Evolutionary conservation across 2,797 vertebrate genomes (phyloP).

Genomic region (Sebastolobus alascanus): DNA sequence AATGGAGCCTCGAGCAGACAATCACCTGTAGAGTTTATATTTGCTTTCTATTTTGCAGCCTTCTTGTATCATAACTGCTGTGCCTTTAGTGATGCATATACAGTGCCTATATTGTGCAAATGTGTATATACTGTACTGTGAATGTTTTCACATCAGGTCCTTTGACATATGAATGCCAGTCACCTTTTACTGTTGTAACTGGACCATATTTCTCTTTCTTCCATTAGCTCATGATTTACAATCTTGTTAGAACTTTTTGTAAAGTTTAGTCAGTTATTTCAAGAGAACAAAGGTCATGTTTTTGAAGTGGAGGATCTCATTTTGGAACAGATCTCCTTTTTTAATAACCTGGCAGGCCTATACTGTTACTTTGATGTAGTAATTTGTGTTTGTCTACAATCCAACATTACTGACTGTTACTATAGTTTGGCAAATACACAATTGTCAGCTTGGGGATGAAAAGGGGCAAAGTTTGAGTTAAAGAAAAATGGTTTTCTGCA

Average conservation of each 20-base stretch:
- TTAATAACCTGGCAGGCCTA: neutral
- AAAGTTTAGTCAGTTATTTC: neutral
- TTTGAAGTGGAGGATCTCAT: neutral
- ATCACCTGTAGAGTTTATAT: no score
- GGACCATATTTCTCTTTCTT: neutral
- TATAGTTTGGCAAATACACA: neutral
- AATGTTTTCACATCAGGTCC: slow-evolving; percentile 1
- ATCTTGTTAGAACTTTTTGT: no score
- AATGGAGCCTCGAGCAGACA: neutral
- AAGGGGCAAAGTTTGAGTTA: neutral
- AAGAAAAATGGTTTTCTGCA: neutral
- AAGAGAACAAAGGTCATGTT: neutral
- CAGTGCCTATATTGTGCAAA: neutral
- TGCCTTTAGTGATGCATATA: neutral
- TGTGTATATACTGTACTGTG: neutral
- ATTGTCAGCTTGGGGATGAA: neutral
- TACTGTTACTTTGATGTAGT: neutral
- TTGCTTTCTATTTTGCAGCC: neutral
- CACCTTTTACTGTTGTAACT: slow-evolving; percentile 2
- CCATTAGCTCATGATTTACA: neutral
- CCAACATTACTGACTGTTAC: neutral
- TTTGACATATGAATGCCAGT: neutral
- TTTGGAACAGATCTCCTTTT: neutral
- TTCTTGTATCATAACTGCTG: neutral
- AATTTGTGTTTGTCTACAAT: neutral